A percentile compares a stretch with the other conserved stretches of the same genome.
Conservation (phyloP, 2,797 vertebrate genomes). For the Geotrypetes seraphini region DNA sequence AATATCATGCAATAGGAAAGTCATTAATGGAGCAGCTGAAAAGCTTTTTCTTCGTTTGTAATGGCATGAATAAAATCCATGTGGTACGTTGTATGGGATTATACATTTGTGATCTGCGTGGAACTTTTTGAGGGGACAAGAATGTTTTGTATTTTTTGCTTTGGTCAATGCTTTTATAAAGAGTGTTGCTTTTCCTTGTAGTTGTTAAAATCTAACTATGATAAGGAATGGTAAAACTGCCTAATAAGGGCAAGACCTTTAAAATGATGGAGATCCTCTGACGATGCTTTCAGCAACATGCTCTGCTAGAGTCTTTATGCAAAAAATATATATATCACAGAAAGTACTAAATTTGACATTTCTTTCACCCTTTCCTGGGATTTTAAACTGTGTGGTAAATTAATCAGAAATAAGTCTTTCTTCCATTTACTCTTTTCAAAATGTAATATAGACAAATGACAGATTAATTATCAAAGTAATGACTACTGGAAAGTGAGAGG, state of each 20-base stretch:
- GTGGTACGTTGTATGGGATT: not conserved
- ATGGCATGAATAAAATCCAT: conserved; percentile 4
- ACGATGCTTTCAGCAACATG: conserved; percentile 6
- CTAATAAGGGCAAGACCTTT: not conserved
- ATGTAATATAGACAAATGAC: conserved; percentile 66
- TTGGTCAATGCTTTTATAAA: not conserved
- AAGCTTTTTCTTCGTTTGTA: not conserved
- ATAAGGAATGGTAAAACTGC: not conserved
- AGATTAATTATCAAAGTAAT: conserved; percentile 71
- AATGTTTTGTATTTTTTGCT: not conserved
- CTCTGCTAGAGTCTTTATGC: not conserved
- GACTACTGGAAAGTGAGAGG: conserved; percentile 61
- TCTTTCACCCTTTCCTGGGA: conserved; percentile 50
- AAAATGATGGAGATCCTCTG: not conserved
- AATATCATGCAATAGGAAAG: no score
- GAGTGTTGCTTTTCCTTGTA: conserved; percentile 1
- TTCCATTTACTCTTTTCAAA: conserved; percentile 69
- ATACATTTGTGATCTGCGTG: not conserved
- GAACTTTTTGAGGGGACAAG: no score
- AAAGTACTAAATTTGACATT: conserved; percentile 52
- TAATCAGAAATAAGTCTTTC: conserved; percentile 58
- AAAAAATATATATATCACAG: no score
- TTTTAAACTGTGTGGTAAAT: conserved; percentile 67
- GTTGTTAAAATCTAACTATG: not conserved
- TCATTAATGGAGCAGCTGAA: conserved; percentile 19